phyloP scores from a whole-genome alignment of 1,140 invertebrate genomes.

The Euura lappo region DNA sequence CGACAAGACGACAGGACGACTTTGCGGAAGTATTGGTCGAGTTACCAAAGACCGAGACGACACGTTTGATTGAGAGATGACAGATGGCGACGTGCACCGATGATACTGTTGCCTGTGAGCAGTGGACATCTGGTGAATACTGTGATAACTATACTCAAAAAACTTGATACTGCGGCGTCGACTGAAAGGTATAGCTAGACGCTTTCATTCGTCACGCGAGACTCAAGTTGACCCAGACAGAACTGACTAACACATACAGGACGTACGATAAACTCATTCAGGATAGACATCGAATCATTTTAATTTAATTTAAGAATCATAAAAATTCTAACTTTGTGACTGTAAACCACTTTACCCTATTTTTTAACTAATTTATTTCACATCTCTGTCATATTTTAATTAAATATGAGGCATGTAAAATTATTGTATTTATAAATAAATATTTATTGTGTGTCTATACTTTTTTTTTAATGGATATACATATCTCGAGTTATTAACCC shows the following conservation, averaged over 20 bases:
- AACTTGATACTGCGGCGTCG: not conserved
- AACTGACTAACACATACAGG: not conserved
- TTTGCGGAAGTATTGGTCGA: not conserved
- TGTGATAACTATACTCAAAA: not conserved
- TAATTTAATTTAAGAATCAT: no score
- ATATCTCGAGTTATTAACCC: not conserved
- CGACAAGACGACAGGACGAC: not conserved
- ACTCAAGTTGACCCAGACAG: not conserved
- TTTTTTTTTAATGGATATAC: not conserved
- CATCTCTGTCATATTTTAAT: not conserved
- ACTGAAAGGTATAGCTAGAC: not conserved
- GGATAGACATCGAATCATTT: not conserved
- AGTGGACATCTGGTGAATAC: not conserved
- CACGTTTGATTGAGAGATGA: not conserved
- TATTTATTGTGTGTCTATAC: not conserved
- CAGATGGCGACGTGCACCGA: not conserved
- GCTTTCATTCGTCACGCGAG: not conserved
- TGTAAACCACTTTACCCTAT: not conserved
- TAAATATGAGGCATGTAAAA: not conserved
- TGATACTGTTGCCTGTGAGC: not conserved
- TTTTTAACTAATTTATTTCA: not conserved
- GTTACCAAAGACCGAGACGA: not conserved
- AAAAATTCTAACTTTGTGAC: no score
- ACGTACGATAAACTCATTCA: not conserved
- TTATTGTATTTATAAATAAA: not conserved